phyloP scores from a whole-genome alignment of 2,888 invertebrate species.

The Conus canariensis region DNA sequence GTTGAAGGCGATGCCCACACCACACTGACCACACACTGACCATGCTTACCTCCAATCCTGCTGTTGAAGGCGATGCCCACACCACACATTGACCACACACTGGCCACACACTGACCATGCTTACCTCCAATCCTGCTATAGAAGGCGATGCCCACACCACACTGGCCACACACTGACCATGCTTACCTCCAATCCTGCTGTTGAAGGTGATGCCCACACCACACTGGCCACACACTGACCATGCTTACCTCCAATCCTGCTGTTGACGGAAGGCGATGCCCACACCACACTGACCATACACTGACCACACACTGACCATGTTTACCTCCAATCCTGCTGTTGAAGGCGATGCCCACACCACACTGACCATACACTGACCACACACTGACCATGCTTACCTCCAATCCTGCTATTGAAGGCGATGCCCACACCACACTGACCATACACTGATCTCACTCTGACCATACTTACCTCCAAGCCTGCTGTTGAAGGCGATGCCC shows the following conservation, averaged over 20 bases:
- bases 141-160: conserved; percentile 98
- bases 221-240: conserved; percentile 93
- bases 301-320: too few relatives aligned
- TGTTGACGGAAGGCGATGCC: conserved; percentile 89
- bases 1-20: too few relatives aligned
- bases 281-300: too few relatives aligned
- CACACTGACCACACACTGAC: too few relatives aligned
- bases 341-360: too few relatives aligned
- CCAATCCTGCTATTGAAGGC: conserved; percentile 98
- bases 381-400: conserved; percentile 81
- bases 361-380: too few relatives aligned
- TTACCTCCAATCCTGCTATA: conserved; percentile 96
- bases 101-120: too few relatives aligned
- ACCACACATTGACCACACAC: too few relatives aligned
- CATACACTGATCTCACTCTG: too few relatives aligned
- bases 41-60: too few relatives aligned
- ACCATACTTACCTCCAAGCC: conserved; percentile 88
- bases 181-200: conserved; percentile 93
- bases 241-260: conserved; percentile 89
- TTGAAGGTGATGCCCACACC: conserved; percentile 99
- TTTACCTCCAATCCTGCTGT: too few relatives aligned
- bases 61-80: too few relatives aligned
- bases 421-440: conserved; percentile 86
- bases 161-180: conserved; percentile 76
- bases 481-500: conserved; percentile 97